phyloP scores from a whole-genome alignment of 2,888 invertebrate species.

The Cephus nigrinus region DNA sequence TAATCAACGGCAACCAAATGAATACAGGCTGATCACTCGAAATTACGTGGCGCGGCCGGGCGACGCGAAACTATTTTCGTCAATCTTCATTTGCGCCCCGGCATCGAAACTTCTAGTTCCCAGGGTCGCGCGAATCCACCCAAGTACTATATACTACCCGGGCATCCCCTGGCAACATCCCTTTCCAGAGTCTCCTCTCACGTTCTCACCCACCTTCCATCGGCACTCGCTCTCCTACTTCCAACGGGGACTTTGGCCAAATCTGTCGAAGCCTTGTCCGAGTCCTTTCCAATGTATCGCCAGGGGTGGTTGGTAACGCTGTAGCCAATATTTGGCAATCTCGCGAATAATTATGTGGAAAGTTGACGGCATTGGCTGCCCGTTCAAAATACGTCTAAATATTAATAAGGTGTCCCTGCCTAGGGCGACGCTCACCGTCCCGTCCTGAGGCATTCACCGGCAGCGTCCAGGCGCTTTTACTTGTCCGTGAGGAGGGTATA shows the following conservation, averaged over 20 bases:
- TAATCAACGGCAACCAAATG: constrained; percentile 48
- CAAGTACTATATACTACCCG: neutral
- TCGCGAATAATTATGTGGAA: constrained; percentile 64
- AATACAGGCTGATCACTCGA: constrained; percentile 56
- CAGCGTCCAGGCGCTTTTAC: neutral
- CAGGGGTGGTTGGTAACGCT: constrained; percentile 7
- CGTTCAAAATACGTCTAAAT: constrained; percentile 65
- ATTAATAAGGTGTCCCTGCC: constrained; percentile 65
- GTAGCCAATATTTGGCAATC: constrained; percentile 46
- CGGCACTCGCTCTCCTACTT: neutral
- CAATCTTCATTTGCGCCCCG: constrained; percentile 34
- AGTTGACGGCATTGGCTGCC: constrained; percentile 46
- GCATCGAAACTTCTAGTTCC: constrained; percentile 25
- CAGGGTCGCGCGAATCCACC: neutral
- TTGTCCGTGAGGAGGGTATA: neutral
- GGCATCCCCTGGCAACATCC: neutral
- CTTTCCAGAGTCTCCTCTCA: neutral
- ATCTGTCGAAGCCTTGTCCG: neutral
- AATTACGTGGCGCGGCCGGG: constrained; percentile 38
- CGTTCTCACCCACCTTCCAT: neutral
- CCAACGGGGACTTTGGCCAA: neutral
- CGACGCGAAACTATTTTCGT: constrained; percentile 48
- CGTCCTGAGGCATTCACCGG: neutral
- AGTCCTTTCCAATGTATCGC: neutral
- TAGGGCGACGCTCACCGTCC: constrained; percentile 40